phyloP scores from a whole-genome alignment of 2,888 invertebrate species.

The Gnatocerus cornutus region DNA sequence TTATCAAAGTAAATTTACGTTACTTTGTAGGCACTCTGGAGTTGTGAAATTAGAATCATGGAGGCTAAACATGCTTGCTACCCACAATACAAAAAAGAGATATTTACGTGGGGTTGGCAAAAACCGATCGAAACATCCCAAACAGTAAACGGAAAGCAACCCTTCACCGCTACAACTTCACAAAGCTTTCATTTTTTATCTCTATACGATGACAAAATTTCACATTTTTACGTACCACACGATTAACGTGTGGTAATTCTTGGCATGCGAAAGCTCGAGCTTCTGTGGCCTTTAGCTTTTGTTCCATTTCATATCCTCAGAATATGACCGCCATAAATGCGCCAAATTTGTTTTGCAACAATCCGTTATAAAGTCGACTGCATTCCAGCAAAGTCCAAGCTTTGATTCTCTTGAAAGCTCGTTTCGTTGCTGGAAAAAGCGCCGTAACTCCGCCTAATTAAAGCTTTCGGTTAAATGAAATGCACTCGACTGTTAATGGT shows the following conservation, averaged over 20 bases:
- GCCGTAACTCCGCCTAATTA: slow-evolving; percentile 35
- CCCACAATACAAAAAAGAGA: no score
- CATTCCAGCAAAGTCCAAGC: slow-evolving; percentile 15
- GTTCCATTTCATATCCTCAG: slow-evolving; percentile 21
- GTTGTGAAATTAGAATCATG: slow-evolving; percentile 21
- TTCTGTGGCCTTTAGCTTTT: no score
- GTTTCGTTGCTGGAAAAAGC: slow-evolving; percentile 12
- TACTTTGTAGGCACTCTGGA: neutral
- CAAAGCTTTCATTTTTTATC: no score
- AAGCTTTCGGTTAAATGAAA: slow-evolving; percentile 41
- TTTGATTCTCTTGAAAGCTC: slow-evolving; percentile 3
- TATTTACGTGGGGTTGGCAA: no score
- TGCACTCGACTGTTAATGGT: slow-evolving; percentile 43
- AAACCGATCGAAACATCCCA: no score
- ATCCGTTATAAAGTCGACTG: slow-evolving; percentile 41
- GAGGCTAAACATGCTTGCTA: neutral
- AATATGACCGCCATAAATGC: slow-evolving; percentile 47
- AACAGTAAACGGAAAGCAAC: no score
- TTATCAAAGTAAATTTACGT: slow-evolving; percentile 8
- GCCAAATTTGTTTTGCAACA: slow-evolving; percentile 45
- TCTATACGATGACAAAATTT: no score
- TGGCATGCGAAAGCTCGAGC: no score
- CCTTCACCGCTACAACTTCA: no score
- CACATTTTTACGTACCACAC: no score
- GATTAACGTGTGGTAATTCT: no score